phyloP scores from a whole-genome alignment of 23 tunicate genomes.

The Halocynthia roretzi region DNA sequence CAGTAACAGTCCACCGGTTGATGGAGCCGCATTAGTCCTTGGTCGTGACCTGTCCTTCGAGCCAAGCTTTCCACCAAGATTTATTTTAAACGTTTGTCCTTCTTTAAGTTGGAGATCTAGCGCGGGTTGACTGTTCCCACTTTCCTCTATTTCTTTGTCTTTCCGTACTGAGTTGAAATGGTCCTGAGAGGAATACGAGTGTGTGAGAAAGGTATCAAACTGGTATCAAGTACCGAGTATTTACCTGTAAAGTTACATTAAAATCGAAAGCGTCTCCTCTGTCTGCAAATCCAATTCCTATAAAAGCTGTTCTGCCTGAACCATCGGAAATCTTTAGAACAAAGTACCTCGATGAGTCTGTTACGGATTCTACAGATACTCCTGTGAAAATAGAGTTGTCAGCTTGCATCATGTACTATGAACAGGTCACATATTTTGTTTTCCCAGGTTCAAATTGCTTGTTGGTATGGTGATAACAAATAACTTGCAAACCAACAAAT shows the following conservation, averaged over 20 bases:
- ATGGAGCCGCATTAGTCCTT: slow-evolving; percentile 26
- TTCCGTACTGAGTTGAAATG: slow-evolving; percentile 77
- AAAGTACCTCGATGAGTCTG: slow-evolving; percentile 93
- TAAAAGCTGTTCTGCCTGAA: slow-evolving; percentile 71
- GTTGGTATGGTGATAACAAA: no score
- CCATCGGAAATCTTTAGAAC: slow-evolving; percentile 67
- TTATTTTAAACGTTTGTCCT: slow-evolving; percentile 91
- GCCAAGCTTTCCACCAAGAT: slow-evolving; percentile 53
- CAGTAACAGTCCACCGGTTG: slow-evolving; percentile 48
- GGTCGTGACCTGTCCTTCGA: slow-evolving; percentile 41
- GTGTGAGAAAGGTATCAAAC: neutral
- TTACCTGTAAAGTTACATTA: slow-evolving; percentile 72
- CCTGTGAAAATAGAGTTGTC: neutral
- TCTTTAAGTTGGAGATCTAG: slow-evolving; percentile 81
- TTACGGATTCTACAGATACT: slow-evolving; percentile 83
- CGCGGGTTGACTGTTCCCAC: slow-evolving; percentile 20
- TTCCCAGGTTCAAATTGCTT: no score
- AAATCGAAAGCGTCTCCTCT: slow-evolving; percentile 98
- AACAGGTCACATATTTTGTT: no score
- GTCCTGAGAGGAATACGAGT: slow-evolving; percentile 13
- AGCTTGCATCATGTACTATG: no score
- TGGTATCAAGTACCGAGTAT: neutral
- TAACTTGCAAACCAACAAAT: no score
- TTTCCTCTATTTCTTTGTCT: slow-evolving; percentile 37
- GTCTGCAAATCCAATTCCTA: slow-evolving; percentile 95